Conservation (phyloP, 2,888 invertebrate species). For the Dastarcus helophoroides region DNA sequence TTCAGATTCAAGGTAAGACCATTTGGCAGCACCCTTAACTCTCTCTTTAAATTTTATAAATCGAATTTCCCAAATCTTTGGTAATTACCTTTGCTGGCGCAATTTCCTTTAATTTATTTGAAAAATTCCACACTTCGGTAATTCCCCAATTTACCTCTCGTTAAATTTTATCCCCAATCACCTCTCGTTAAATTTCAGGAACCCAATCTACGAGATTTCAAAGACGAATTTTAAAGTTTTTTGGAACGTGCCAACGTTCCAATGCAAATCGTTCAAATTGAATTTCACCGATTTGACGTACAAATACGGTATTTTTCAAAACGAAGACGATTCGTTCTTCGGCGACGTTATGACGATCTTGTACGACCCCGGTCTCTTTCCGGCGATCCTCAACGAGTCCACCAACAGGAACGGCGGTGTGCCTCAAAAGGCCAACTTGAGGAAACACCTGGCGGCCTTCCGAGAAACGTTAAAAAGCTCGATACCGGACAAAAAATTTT, state of each 20-base stretch:
- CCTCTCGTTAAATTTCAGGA: too few relatives aligned
- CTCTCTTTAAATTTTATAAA: too few relatives aligned
- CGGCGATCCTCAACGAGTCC: slow-evolving; percentile 46
- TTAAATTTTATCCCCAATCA: too few relatives aligned
- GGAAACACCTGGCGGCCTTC: slow-evolving; percentile 50
- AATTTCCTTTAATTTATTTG: too few relatives aligned
- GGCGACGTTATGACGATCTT: slow-evolving; percentile 57
- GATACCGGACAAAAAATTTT: slow-evolving; percentile 49
- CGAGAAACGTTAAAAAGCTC: slow-evolving; percentile 43
- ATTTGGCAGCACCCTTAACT: too few relatives aligned
- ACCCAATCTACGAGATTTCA: too few relatives aligned
- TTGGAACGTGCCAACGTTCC: slow-evolving; percentile 70
- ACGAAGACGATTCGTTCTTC: slow-evolving; percentile 50
- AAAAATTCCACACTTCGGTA: too few relatives aligned
- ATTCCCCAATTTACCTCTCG: too few relatives aligned
- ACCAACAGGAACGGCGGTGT: slow-evolving; percentile 62
- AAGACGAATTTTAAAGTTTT: slow-evolving; percentile 41
- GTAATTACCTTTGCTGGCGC: too few relatives aligned
- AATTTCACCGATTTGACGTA: slow-evolving; percentile 45
- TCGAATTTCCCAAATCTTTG: too few relatives aligned
- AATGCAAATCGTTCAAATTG: slow-evolving; percentile 53
- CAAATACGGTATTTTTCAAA: slow-evolving; percentile 55
- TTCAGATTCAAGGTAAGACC: too few relatives aligned
- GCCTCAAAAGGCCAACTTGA: slow-evolving; percentile 61
- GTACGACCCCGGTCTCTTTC: slow-evolving; percentile 61